Evolutionary conservation across 2,888 invertebrate genomes (phyloP).

Genomic region (Pilophorus perplexus): DNA sequence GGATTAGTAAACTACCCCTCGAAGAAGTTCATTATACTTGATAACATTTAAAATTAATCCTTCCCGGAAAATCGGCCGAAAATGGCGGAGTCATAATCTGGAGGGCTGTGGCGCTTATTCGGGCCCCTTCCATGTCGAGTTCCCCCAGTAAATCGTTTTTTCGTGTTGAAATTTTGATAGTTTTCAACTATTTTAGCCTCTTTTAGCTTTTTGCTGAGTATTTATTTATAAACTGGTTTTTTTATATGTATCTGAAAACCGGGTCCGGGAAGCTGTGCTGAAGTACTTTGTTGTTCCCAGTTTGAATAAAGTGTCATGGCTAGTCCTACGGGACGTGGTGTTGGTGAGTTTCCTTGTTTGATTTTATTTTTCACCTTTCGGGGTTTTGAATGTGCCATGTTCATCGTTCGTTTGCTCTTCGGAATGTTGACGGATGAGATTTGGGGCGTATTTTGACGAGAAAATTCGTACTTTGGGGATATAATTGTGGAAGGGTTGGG

Average conservation of each 20-base stretch:
- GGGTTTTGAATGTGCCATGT: neutral
- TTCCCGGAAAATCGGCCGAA: neutral
- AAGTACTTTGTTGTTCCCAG: neutral
- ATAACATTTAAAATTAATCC: too few relatives aligned
- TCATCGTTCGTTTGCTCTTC: neutral
- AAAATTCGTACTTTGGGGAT: neutral
- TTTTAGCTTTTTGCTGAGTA: neutral
- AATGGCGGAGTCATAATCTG: neutral
- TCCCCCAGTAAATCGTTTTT: neutral
- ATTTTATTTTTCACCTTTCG: slow-evolving; percentile 18
- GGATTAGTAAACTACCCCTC: too few relatives aligned
- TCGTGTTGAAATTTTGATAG: neutral
- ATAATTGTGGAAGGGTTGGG: neutral
- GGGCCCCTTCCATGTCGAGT: neutral
- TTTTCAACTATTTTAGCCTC: neutral
- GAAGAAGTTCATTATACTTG: too few relatives aligned
- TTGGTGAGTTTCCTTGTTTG: slow-evolving; percentile 64
- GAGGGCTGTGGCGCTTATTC: slow-evolving; percentile 12
- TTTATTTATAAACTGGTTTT: neutral
- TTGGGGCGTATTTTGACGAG: neutral
- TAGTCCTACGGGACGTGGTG: slow-evolving; percentile 87
- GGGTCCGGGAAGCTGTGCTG: neutral
- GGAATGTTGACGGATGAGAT: neutral
- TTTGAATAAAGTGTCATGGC: slow-evolving; percentile 63
- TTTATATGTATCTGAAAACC: neutral